Evolutionary conservation across 2,113 vertebrate genomes (phyloP).

Genomic region (Neolamprologus ventralis): DNA sequence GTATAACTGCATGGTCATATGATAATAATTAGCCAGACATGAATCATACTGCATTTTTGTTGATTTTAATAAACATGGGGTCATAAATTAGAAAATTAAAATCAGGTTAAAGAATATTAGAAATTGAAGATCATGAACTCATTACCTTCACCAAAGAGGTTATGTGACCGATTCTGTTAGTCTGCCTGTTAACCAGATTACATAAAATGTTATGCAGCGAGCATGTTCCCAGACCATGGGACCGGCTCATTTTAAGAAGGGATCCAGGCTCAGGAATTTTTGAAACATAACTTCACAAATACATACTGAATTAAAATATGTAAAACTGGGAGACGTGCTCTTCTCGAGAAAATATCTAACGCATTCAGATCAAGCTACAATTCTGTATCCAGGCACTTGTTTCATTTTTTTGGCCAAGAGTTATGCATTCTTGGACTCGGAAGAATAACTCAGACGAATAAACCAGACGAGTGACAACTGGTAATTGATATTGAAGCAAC

Average conservation of each 20-base stretch:
- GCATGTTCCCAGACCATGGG: rapidly evolving
- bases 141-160: not conserved
- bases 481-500: not conserved
- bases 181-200: not conserved
- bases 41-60: not conserved
- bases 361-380: not conserved
- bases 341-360: not conserved
- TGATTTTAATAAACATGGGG: not conserved
- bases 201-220: rapidly evolving
- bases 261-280: not conserved
- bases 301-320: not conserved
- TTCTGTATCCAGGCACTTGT: not conserved
- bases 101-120: not conserved
- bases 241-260: not conserved
- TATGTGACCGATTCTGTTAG: not conserved
- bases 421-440: rapidly evolving
- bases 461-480: not conserved
- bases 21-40: not conserved
- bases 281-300: not conserved
- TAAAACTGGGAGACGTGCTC: not conserved
- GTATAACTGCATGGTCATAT: not conserved
- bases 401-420: not conserved
- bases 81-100: not conserved
- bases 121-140: not conserved
- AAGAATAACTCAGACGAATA: not conserved